A percentile compares a stretch with the other conserved stretches of the same genome.
Conservation (phyloP, 2,113 vertebrate species). For the Terrapene triunguis region DNA sequence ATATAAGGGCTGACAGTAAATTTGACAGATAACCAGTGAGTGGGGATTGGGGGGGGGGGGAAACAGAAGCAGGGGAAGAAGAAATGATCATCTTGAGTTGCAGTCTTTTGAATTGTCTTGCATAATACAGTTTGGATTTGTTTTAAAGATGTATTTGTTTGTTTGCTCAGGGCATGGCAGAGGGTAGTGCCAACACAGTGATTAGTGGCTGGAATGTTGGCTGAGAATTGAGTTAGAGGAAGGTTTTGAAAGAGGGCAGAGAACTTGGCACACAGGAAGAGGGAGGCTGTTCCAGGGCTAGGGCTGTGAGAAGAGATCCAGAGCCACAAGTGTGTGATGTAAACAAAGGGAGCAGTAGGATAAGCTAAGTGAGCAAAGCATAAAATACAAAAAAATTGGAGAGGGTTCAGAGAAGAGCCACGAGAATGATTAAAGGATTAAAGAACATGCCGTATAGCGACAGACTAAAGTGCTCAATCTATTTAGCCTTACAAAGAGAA, state of each 20-base stretch:
- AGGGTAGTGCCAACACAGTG: background rate
- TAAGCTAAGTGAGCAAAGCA: background rate
- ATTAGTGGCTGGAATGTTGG: background rate
- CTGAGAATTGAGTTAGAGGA: background rate
- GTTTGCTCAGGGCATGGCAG: background rate
- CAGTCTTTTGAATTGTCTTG: background rate
- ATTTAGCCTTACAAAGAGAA: background rate
- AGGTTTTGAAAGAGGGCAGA: background rate
- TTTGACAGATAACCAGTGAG: background rate
- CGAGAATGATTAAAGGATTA: background rate
- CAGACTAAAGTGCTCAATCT: background rate
- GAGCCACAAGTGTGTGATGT: background rate
- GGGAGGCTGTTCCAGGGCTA: background rate
- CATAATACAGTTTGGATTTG: background rate
- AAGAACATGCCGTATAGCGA: background rate
- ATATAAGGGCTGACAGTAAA: background rate
- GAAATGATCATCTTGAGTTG: background rate
- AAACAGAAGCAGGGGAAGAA: background rate
- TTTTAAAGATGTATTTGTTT: background rate
- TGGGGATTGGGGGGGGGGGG: no score
- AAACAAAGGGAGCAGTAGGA: background rate
- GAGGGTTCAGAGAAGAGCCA: background rate
- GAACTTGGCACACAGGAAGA: background rate
- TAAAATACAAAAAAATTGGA: background rate
- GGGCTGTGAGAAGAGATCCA: background rate